phyloP scores from a whole-genome alignment of 2,888 invertebrate genomes.

The Tiliacea aurago region DNA sequence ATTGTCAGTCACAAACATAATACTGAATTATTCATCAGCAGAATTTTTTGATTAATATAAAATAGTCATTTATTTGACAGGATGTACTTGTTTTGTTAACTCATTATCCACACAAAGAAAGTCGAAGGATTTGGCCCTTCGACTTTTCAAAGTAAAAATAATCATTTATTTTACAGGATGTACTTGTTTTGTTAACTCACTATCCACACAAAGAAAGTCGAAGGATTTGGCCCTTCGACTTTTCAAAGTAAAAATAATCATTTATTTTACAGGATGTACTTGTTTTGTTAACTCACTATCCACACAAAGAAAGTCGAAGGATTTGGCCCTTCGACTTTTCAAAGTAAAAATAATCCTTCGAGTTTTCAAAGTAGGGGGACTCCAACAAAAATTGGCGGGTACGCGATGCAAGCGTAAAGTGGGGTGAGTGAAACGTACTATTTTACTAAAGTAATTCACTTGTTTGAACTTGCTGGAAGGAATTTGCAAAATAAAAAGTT shows the following conservation, averaged over 20 bases:
- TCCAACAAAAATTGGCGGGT: conserved; percentile 65
- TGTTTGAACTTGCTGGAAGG: conserved; percentile 62
- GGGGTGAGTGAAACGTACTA: conserved; percentile 68
- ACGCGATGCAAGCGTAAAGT: conserved; percentile 69
- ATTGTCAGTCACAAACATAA: not conserved
- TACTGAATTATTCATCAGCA: not conserved
- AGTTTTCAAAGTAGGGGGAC: no score
- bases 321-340: conserved; percentile 17
- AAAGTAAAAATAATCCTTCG: conserved; percentile 51
- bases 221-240: conserved; percentile 14
- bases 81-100: not conserved
- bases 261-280: not conserved
- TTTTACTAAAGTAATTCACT: conserved; percentile 70
- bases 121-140: conserved; percentile 3
- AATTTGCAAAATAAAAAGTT: conserved; percentile 63
- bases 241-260: conserved; percentile 45
- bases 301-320: not conserved
- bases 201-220: not conserved
- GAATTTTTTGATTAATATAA: not conserved
- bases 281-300: not conserved
- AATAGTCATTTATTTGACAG: not conserved
- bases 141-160: conserved; percentile 47
- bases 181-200: not conserved
- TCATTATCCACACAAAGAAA: not conserved
- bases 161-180: not conserved